These are phyloP conservation scores for Umimayanthus kanabou DNA, from an alignment of 92 coral and sea anemone species.

Conservation along the genomic window DNA sequence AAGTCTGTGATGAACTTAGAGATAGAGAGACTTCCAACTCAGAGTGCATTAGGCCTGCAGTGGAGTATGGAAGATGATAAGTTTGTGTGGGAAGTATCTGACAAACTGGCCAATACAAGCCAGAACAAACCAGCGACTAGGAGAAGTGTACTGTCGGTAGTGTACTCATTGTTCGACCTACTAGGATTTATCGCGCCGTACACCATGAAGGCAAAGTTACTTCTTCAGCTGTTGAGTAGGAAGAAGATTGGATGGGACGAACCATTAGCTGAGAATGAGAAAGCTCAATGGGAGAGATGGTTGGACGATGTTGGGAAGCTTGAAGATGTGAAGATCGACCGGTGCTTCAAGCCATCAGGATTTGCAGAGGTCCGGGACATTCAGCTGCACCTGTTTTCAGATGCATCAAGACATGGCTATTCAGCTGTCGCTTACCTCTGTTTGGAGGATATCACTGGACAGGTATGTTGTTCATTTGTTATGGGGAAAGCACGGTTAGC, in stretches of 20 bases:
- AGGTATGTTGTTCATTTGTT: slow-evolving; percentile 29
- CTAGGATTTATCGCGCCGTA: slow-evolving; percentile 35
- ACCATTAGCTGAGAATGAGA: slow-evolving; percentile 24
- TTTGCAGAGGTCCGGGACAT: slow-evolving; percentile 36
- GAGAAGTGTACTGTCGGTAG: slow-evolving; percentile 28
- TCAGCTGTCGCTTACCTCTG: slow-evolving; percentile 55
- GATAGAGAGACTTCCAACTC: slow-evolving; percentile 43
- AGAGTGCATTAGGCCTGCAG: slow-evolving; percentile 24
- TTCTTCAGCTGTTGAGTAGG: slow-evolving; percentile 49
- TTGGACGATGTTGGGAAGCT: slow-evolving; percentile 28
- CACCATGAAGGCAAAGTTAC: slow-evolving; percentile 51
- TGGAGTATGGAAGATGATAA: slow-evolving; percentile 28
- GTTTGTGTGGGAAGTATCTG: slow-evolving; percentile 34
- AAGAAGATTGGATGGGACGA: slow-evolving; percentile 54
- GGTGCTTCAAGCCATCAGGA: slow-evolving; percentile 45
- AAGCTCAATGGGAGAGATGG: slow-evolving; percentile 50
- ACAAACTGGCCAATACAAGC: not conserved
- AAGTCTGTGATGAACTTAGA: slow-evolving; percentile 57
- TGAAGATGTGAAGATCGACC: slow-evolving; percentile 22
- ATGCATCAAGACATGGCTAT: slow-evolving; percentile 56
- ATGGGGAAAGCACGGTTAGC: slow-evolving; percentile 51
- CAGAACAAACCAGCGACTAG: not conserved
- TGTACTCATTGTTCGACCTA: slow-evolving; percentile 41
- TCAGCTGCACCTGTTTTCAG: slow-evolving; percentile 45
- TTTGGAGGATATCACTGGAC: slow-evolving; percentile 33